A percentile compares a stretch with the other conserved stretches of the same genome.
phyloP scores from a whole-genome alignment of 2,888 invertebrate species.

The Vanessa cardui region DNA sequence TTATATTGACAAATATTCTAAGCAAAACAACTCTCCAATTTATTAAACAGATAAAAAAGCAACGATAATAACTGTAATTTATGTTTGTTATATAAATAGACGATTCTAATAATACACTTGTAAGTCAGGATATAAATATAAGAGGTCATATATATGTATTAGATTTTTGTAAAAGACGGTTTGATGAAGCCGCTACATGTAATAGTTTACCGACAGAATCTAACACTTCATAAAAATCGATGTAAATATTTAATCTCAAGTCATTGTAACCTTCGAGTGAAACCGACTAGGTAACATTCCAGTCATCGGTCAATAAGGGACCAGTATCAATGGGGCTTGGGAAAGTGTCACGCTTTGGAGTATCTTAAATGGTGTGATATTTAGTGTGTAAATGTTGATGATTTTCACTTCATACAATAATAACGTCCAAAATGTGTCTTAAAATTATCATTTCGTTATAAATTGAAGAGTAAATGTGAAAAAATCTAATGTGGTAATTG shows the following conservation, averaged over 20 bases:
- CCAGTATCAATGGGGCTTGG: constrained; percentile 35
- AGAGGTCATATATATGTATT: not conserved
- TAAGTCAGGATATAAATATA: too few relatives aligned
- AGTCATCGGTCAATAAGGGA: constrained; percentile 38
- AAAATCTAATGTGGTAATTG: not conserved
- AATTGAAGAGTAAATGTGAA: not conserved
- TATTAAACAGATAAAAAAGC: too few relatives aligned
- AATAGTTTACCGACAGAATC: constrained; percentile 32
- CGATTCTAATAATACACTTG: too few relatives aligned
- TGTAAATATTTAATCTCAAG: constrained; percentile 35
- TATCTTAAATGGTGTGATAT: constrained; percentile 49
- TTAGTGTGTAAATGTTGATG: constrained; percentile 36
- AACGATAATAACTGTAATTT: too few relatives aligned
- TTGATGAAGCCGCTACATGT: not conserved
- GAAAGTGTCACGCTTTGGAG: constrained; percentile 47
- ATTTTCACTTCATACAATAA: constrained; percentile 11
- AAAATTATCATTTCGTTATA: constrained; percentile 1
- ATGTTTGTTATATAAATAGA: too few relatives aligned
- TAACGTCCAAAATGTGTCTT: not conserved
- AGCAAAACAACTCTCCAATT: too few relatives aligned
- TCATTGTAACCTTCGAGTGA: constrained; percentile 37
- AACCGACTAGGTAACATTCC: constrained; percentile 40
- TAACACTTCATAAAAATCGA: constrained; percentile 36
- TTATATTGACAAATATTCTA: too few relatives aligned
- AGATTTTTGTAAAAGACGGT: not conserved